These are phyloP conservation scores for Alectoris magna DNA, from an alignment of 2,797 vertebrate species.

Conservation along the genomic window DNA sequence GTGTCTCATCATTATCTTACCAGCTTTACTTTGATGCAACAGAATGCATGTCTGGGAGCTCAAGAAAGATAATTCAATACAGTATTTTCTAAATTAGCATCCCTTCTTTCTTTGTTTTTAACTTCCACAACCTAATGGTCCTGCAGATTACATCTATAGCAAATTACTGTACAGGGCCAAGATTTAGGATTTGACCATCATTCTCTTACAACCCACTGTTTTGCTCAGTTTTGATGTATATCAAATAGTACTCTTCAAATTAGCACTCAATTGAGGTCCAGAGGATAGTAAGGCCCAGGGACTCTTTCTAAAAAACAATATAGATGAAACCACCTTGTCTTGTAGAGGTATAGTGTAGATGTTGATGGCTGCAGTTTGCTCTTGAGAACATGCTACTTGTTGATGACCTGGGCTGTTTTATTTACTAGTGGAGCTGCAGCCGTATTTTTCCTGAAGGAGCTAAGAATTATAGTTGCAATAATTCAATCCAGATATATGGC, in stretches of 20 bases:
- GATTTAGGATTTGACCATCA: not conserved
- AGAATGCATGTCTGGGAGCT: not conserved
- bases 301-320: not conserved
- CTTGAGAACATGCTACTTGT: not conserved
- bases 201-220: not conserved
- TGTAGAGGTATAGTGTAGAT: rapidly evolving
- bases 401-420: not conserved
- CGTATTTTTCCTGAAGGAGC: not conserved
- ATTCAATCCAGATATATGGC: not conserved
- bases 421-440: not conserved
- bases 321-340: not conserved
- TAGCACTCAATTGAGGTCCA: not conserved
- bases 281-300: not conserved
- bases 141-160: not conserved
- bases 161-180: not conserved
- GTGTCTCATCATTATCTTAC: not conserved
- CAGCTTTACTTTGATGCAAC: not conserved
- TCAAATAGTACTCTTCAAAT: not conserved
- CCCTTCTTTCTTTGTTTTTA: conserved; percentile 32
- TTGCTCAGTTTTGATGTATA: not conserved
- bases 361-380: not conserved
- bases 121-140: not conserved
- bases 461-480: not conserved
- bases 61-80: conserved; percentile 3
- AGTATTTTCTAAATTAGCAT: conserved; percentile 1